These are phyloP conservation scores for Scleropages formosus DNA, from an alignment of 2,797 vertebrate species.

Conservation along the genomic window DNA sequence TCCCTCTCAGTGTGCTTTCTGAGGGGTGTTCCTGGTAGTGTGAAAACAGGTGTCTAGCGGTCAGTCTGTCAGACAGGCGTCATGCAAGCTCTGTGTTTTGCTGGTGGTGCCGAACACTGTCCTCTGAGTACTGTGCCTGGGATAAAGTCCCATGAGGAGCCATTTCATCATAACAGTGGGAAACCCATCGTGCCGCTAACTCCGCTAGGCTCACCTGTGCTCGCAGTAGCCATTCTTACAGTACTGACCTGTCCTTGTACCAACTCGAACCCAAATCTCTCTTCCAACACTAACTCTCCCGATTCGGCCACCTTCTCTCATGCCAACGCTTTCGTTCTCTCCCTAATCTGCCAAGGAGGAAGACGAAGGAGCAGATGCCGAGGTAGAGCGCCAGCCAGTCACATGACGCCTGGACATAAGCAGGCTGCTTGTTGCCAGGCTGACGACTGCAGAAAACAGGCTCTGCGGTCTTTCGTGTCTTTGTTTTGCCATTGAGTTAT, in stretches of 20 bases:
- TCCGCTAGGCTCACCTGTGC: constrained; percentile 22
- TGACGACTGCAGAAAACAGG: background rate
- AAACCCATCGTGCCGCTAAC: background rate
- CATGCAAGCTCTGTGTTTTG: no score
- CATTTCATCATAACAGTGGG: background rate
- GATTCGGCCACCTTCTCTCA: constrained; percentile 35
- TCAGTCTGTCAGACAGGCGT: no score
- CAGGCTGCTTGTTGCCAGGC: background rate
- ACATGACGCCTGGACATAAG: background rate
- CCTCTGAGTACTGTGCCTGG: background rate
- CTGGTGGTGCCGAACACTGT: background rate
- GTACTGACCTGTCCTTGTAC: constrained; percentile 29
- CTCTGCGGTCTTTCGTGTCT: background rate
- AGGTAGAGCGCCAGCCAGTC: constrained; percentile 43
- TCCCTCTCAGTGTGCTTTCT: no score
- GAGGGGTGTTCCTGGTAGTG: no score
- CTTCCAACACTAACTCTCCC: constrained; percentile 40
- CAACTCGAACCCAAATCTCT: background rate
- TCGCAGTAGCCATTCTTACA: background rate
- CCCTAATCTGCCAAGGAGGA: constrained; percentile 47
- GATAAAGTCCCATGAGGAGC: background rate
- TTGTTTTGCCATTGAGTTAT: background rate
- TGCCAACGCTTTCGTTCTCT: constrained; percentile 31
- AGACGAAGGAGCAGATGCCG: constrained; percentile 55
- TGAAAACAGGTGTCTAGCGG: no score